Conservation (phyloP, 2,113 vertebrate species). For the Callionymus lyra region DNA sequence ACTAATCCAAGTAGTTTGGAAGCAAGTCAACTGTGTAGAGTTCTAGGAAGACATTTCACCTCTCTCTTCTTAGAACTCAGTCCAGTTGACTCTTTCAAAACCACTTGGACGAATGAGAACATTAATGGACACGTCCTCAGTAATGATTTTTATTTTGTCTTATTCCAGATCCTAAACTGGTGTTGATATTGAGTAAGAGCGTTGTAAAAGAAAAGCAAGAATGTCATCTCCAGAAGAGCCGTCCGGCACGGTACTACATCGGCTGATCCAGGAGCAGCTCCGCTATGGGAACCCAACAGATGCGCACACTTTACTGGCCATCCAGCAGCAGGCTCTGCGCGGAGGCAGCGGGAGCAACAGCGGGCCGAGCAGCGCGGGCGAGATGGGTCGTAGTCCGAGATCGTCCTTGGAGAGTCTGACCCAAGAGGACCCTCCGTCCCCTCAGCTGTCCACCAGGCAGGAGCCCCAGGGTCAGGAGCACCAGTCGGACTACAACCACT, state of each 20-base stretch:
- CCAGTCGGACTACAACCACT: conserved; percentile 81
- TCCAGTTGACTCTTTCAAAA: no score
- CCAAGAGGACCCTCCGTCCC: conserved; percentile 79
- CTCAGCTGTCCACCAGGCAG: conserved; percentile 86
- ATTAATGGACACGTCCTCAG: no score
- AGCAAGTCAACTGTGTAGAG: no score
- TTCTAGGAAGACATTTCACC: no score
- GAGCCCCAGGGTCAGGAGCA: conserved; percentile 98
- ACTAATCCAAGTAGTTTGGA: no score
- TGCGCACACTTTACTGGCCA: conserved; percentile 89
- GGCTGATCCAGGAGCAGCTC: conserved; percentile 96
- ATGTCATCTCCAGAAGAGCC: conserved; percentile 77
- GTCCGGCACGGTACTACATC: conserved; percentile 90
- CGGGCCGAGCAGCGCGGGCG: conserved; percentile 51
- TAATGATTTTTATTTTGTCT: no score
- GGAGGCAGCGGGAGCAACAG: conserved; percentile 70
- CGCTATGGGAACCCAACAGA: conserved; percentile 96
- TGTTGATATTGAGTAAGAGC: no score
- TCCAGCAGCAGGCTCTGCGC: conserved; percentile 95
- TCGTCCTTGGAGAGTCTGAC: conserved; percentile 87
- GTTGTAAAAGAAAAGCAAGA: conserved; percentile 3
- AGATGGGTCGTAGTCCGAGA: conserved; percentile 70
- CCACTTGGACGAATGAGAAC: no score
- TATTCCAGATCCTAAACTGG: no score
- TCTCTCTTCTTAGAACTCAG: no score